Evolutionary conservation across 2,797 vertebrate genomes (phyloP).

Genomic region (Alauda arvensis): DNA sequence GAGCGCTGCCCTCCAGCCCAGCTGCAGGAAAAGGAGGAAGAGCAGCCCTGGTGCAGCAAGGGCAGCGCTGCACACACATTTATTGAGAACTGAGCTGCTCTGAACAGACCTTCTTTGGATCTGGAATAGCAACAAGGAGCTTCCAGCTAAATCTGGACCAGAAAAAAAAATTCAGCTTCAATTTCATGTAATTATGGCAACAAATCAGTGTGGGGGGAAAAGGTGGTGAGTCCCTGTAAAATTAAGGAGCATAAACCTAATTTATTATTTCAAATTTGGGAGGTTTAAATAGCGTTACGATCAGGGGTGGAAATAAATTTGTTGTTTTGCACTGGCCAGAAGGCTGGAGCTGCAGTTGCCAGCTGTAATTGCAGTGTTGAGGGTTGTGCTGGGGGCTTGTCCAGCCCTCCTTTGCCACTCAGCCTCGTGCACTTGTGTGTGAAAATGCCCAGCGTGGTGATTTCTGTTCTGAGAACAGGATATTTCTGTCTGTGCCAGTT

Average conservation of each 20-base stretch:
- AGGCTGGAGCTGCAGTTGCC: neutral
- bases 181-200: neutral
- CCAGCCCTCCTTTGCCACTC: neutral
- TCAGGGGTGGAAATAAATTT: neutral
- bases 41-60: neutral
- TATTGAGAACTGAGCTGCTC: neutral
- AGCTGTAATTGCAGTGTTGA: neutral
- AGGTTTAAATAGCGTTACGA: neutral
- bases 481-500: neutral
- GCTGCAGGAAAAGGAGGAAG: neutral
- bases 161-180: neutral
- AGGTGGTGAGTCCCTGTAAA: neutral
- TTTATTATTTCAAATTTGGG: neutral
- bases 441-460: neutral
- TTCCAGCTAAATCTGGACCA: neutral
- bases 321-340: neutral
- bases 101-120: neutral
- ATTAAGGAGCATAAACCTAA: neutral
- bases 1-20: neutral
- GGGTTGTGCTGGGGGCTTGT: neutral
- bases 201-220: neutral
- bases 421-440: accelerated
- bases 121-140: neutral
- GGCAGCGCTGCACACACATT: neutral
- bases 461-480: neutral